Evolutionary conservation across 2,113 vertebrate genomes (phyloP).

Genomic region (Argyrosomus japonicus): DNA sequence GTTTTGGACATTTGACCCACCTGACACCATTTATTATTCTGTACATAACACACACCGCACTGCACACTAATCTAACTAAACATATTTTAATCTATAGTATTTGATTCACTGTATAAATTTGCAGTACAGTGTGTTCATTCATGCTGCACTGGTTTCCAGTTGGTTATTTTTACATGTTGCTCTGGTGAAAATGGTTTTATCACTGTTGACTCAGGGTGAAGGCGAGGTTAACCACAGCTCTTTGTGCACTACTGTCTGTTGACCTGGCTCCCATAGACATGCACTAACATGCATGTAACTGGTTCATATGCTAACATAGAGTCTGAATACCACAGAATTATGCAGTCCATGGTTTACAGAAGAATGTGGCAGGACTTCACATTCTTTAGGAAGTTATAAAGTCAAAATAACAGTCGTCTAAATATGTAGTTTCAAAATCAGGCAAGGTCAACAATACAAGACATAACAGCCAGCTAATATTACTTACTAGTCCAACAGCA

Average conservation of each 20-base stretch:
- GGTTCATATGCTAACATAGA: slow-evolving; percentile 16
- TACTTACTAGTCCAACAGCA: too few species aligned
- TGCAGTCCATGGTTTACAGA: slow-evolving; percentile 6
- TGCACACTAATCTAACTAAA: too few species aligned
- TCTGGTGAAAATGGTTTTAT: slow-evolving; percentile 19
- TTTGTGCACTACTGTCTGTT: neutral
- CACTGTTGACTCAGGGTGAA: slow-evolving; percentile 65
- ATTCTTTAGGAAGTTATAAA: neutral
- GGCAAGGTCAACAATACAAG: too few species aligned
- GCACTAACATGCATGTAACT: slow-evolving; percentile 27
- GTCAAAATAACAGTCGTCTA: neutral
- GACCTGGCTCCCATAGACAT: slow-evolving; percentile 5
- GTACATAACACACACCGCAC: neutral
- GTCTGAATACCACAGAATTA: slow-evolving; percentile 8
- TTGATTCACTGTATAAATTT: too few species aligned
- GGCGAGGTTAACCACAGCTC: slow-evolving; percentile 43
- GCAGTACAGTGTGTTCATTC: neutral
- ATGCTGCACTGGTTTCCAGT: neutral
- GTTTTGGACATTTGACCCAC: neutral
- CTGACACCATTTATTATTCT: neutral
- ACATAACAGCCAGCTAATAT: too few species aligned
- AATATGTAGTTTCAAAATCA: neutral
- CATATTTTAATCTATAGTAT: too few species aligned
- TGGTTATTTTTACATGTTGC: slow-evolving; percentile 17
- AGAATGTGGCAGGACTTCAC: slow-evolving; percentile 29